A percentile compares a stretch with the other conserved stretches of the same genome.
phyloP scores from a whole-genome alignment of 2,797 vertebrate genomes.

The Anguilla obscura region DNA sequence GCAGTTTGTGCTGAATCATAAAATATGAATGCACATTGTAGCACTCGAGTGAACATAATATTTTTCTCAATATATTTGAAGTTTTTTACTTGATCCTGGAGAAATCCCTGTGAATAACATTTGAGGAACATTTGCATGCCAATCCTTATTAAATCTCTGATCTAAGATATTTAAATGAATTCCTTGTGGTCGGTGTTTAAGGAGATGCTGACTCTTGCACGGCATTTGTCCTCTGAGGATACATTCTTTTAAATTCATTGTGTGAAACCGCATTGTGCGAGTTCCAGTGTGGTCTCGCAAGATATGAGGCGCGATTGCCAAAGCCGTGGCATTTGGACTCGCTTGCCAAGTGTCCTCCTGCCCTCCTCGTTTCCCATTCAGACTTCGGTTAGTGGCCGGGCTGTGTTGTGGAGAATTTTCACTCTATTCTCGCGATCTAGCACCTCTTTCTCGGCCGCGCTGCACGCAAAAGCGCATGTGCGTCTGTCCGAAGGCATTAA shows the following conservation, averaged over 20 bases:
- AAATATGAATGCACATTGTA: no score
- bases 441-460: neutral
- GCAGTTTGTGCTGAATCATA: no score
- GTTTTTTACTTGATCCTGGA: neutral
- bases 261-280: neutral
- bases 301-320: neutral
- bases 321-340: neutral
- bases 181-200: neutral
- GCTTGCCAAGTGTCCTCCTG: neutral
- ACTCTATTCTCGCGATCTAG: neutral
- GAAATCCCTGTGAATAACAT: neutral
- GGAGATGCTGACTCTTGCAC: neutral
- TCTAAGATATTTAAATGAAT: neutral
- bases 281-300: neutral
- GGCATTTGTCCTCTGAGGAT: neutral
- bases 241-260: neutral
- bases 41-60: no score
- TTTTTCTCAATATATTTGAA: no score
- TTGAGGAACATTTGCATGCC: neutral
- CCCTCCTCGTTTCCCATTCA: neutral
- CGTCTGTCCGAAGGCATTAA: conserved; percentile 21
- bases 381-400: neutral
- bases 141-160: neutral
- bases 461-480: conserved; percentile 19
- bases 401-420: neutral